A percentile compares a stretch with the other conserved stretches of the same genome.
These are phyloP conservation scores for Drosophila borealis DNA, from an alignment of 2,888 invertebrate species.

Conservation along the genomic window DNA sequence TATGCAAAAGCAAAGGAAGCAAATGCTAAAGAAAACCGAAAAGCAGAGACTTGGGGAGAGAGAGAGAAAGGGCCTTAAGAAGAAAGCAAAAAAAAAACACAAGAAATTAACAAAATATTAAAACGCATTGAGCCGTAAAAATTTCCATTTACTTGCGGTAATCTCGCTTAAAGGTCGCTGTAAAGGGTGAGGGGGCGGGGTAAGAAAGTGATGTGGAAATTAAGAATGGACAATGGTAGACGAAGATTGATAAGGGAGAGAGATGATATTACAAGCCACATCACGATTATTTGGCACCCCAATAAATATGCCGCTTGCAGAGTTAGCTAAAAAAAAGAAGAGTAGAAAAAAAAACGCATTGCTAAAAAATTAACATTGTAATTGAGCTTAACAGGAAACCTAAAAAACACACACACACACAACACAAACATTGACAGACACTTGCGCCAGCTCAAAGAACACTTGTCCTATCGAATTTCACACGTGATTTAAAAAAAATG, in stretches of 20 bases:
- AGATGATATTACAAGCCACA: slow-evolving; percentile 28
- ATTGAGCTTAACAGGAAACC: slow-evolving; percentile 85
- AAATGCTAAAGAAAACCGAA: slow-evolving; percentile 20
- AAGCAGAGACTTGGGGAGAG: neutral
- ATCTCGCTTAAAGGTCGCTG: slow-evolving; percentile 67
- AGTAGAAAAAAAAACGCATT: slow-evolving; percentile 28
- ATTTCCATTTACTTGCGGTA: slow-evolving; percentile 79
- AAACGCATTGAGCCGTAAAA: slow-evolving; percentile 76
- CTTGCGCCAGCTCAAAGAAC: slow-evolving; percentile 62
- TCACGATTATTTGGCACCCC: slow-evolving; percentile 18
- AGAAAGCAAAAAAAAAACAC: slow-evolving; percentile 11
- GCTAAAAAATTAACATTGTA: slow-evolving; percentile 77
- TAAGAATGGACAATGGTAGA: slow-evolving; percentile 12
- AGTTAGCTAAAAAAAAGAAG: slow-evolving; percentile 33
- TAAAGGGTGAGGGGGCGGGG: slow-evolving; percentile 36
- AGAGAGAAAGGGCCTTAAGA: slow-evolving; percentile 26
- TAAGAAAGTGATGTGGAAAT: slow-evolving; percentile 46
- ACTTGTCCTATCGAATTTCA: slow-evolving; percentile 73
- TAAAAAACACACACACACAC: slow-evolving; percentile 78
- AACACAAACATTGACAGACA: slow-evolving; percentile 36
- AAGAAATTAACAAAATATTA: slow-evolving; percentile 71
- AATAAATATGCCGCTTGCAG: slow-evolving; percentile 19
- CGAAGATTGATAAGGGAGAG: slow-evolving; percentile 9
- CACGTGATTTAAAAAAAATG: slow-evolving; percentile 75
- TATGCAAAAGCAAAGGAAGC: slow-evolving; percentile 24